Percentiles rank a stretch among this genome's conserved stretches.
These are phyloP conservation scores for Zophobas atratus DNA, from an alignment of 1,140 invertebrate species.

Conservation along the genomic window DNA sequence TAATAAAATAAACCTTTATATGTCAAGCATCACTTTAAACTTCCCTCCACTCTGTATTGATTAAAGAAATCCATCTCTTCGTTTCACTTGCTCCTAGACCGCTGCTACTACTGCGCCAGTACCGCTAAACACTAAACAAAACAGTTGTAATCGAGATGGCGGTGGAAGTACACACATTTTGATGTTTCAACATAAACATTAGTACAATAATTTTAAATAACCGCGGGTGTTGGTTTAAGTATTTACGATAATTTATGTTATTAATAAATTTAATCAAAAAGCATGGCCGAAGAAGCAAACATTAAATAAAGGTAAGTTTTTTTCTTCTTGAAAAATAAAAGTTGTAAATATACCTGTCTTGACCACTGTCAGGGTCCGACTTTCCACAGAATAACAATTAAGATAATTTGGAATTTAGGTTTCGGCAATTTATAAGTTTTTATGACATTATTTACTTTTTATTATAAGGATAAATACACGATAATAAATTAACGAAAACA, in stretches of 20 bases:
- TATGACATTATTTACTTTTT: no score
- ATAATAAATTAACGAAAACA: no score
- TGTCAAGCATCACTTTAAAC: background rate
- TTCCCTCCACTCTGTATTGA: conserved; percentile 16
- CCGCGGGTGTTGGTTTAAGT: conserved; percentile 23
- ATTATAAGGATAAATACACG: no score
- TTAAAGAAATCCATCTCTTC: conserved; percentile 15
- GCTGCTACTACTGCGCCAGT: conserved; percentile 11
- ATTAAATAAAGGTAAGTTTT: conserved; percentile 18
- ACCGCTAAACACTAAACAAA: conserved; percentile 13
- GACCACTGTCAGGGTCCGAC: conserved; percentile 17
- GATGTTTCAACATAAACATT: conserved; percentile 28
- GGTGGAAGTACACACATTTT: conserved; percentile 12
- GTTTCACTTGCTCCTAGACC: conserved; percentile 4
- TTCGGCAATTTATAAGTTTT: background rate
- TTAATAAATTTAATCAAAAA: conserved; percentile 10
- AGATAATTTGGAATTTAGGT: background rate
- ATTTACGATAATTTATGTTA: background rate
- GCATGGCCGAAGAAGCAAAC: conserved; percentile 2
- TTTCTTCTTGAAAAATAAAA: conserved; percentile 1
- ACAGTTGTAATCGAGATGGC: conserved; percentile 37
- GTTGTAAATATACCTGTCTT: conserved; percentile 1
- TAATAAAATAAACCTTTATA: background rate
- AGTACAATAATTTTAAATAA: conserved; percentile 26
- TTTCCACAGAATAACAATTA: background rate